A percentile compares a stretch with the other conserved stretches of the same genome.
These are phyloP conservation scores for Peromyscus polionotus DNA, from an alignment of 2,113 vertebrate genomes.

Conservation along the genomic window DNA sequence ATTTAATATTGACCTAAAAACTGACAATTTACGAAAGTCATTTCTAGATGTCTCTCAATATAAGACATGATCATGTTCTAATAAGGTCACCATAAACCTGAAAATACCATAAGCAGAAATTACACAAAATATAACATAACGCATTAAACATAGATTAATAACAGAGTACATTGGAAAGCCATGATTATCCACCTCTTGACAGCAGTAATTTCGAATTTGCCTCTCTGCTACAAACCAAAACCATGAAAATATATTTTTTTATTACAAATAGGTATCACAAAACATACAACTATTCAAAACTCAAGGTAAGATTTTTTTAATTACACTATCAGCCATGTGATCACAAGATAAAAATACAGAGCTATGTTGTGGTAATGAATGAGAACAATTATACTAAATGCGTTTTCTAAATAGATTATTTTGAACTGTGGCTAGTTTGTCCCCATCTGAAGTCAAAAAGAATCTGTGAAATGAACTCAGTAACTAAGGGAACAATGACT, in stretches of 20 bases:
- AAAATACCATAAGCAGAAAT: neutral
- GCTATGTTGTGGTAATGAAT: rapidly evolving
- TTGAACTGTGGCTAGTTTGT: neutral
- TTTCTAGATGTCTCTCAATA: neutral
- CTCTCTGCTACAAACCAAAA: neutral
- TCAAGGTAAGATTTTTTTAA: neutral
- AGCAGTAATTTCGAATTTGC: too few relatives aligned
- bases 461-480: neutral
- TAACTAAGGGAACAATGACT: neutral
- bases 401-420: neutral
- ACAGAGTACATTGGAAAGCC: neutral
- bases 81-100: neutral
- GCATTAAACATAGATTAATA: neutral
- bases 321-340: too few relatives aligned
- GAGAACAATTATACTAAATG: neutral
- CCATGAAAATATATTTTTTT: neutral
- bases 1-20: neutral
- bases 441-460: neutral
- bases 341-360: neutral
- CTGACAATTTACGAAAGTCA: neutral
- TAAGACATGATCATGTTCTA: neutral
- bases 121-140: neutral
- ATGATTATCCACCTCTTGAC: neutral
- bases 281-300: neutral
- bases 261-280: neutral